Conservation (phyloP, 2,888 invertebrate genomes). For the Tortrix viridana region DNA sequence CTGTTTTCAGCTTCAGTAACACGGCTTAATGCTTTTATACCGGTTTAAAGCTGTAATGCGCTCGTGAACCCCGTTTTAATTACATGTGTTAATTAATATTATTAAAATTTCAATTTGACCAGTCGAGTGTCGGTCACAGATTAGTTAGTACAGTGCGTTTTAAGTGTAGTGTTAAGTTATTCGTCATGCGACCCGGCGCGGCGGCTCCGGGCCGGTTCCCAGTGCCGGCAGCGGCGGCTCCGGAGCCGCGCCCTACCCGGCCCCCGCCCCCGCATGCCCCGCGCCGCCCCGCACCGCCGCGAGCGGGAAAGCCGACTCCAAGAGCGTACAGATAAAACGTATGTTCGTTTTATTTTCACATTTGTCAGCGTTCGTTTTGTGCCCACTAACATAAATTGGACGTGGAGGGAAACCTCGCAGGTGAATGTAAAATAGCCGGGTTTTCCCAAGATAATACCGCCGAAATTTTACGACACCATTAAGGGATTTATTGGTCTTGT, state of each 20-base stretch:
- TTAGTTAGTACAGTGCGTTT: not conserved
- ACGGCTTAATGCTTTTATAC: conserved; percentile 25
- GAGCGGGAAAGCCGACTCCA: conserved; percentile 70
- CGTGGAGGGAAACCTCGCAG: conserved; percentile 82
- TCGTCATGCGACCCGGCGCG: not conserved
- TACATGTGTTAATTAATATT: not conserved
- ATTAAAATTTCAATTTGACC: not conserved
- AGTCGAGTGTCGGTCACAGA: not conserved
- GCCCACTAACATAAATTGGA: conserved; percentile 84
- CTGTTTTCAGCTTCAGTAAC: conserved; percentile 26
- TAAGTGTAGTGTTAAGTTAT: not conserved
- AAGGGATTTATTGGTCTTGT: conserved; percentile 81
- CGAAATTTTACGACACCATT: conserved; percentile 83
- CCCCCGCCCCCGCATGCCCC: conserved; percentile 42
- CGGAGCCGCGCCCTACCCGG: conserved; percentile 11
- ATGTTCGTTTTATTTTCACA: conserved; percentile 84
- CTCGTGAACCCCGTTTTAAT: conserved; percentile 25
- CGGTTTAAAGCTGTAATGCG: conserved; percentile 17
- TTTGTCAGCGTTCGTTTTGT: conserved; percentile 84
- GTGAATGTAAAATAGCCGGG: conserved; percentile 83
- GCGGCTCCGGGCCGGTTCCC: not conserved
- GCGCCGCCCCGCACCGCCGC: conserved; percentile 45
- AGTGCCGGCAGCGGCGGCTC: conserved; percentile 8
- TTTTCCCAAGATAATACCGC: conserved; percentile 82
- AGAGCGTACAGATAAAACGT: conserved; percentile 80